A percentile compares a stretch with the other conserved stretches of the same genome.
phyloP scores from a whole-genome alignment of 2,888 invertebrate species.

The Conistra vaccinii region DNA sequence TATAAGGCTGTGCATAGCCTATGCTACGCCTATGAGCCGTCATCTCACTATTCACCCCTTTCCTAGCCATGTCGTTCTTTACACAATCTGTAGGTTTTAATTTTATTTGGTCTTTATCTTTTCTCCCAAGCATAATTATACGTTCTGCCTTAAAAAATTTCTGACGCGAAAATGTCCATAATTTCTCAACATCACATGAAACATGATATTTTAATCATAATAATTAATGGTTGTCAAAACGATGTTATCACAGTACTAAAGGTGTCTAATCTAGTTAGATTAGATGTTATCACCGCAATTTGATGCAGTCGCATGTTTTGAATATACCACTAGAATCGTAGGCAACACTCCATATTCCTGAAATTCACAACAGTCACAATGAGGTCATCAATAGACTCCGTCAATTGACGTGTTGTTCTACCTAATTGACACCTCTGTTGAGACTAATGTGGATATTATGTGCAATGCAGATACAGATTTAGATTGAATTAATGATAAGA shows the following conservation, averaged over 20 bases:
- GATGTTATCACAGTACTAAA: background rate
- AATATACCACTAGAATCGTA: constrained; percentile 4
- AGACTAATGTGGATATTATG: background rate
- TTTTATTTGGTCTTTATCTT: background rate
- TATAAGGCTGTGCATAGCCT: too few relatives aligned
- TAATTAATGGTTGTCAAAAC: background rate
- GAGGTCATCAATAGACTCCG: background rate
- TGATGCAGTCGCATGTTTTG: background rate
- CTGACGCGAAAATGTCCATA: background rate
- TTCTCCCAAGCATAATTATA: background rate
- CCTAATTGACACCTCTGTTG: constrained; percentile 20
- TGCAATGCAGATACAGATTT: background rate
- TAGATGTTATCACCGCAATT: background rate
- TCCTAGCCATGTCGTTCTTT: too few relatives aligned
- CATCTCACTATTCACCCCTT: background rate
- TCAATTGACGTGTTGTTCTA: constrained; percentile 2
- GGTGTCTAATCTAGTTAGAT: background rate
- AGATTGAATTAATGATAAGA: background rate
- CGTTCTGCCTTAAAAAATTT: background rate
- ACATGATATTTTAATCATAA: background rate
- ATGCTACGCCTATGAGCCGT: too few relatives aligned
- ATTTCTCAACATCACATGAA: background rate
- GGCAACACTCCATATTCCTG: background rate
- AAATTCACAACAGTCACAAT: constrained; percentile 23
- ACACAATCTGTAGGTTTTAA: background rate